A percentile compares a stretch with the other conserved stretches of the same genome.
These are phyloP conservation scores for Brachionus sp. DNA, from an alignment of 1,140 invertebrate genomes.

Conservation along the genomic window DNA sequence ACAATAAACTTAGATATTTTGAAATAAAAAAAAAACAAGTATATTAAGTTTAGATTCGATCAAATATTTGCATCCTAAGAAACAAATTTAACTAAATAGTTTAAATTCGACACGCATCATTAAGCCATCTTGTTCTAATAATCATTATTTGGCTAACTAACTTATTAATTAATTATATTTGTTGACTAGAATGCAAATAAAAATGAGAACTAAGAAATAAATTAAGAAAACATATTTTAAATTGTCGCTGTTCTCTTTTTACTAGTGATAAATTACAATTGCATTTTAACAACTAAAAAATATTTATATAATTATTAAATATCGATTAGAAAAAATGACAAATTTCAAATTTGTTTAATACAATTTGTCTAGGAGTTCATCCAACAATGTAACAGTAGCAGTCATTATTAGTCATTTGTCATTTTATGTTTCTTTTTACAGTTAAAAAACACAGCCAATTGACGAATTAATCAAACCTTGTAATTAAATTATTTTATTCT, in stretches of 20 bases:
- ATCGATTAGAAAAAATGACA: slow-evolving; percentile 1
- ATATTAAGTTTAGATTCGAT: slow-evolving; percentile 14
- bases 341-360: background rate
- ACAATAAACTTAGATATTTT: background rate
- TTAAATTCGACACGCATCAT: slow-evolving; percentile 9
- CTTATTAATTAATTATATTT: slow-evolving; percentile 32
- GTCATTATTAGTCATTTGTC: background rate
- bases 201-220: background rate
- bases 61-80: slow-evolving; percentile 1
- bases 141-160: slow-evolving; percentile 29
- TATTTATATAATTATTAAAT: slow-evolving; percentile 40
- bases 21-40: slow-evolving; percentile 17
- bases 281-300: slow-evolving; percentile 9
- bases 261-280: slow-evolving; percentile 35
- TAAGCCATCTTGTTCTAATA: slow-evolving; percentile 16
- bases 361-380: background rate
- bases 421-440: background rate
- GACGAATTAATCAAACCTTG: background rate
- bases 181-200: slow-evolving; percentile 36
- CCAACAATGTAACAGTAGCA: background rate
- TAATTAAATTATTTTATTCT: slow-evolving; percentile 18
- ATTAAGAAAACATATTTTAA: slow-evolving; percentile 36
- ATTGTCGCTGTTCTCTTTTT: background rate
- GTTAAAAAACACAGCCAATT: background rate
- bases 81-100: background rate